Conservation (phyloP, 2,888 invertebrate genomes). For the Sisyra nigra region DNA sequence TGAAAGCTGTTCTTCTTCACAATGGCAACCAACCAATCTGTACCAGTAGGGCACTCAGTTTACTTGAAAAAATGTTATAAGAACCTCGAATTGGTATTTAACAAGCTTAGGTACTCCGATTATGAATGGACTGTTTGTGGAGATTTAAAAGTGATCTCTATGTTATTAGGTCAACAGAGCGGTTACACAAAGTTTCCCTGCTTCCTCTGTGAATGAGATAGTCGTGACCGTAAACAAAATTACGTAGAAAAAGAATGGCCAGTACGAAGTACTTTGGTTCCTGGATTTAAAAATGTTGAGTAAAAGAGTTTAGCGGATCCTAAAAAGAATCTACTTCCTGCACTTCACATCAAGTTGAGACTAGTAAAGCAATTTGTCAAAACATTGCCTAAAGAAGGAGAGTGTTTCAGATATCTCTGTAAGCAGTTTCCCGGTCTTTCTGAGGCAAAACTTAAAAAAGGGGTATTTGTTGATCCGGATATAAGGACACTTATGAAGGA, state of each 20-base stretch:
- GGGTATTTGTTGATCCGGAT: slow-evolving; percentile 6
- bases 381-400: slow-evolving; percentile 6
- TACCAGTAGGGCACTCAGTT: too few relatives aligned
- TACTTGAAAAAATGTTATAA: too few relatives aligned
- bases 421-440: slow-evolving; percentile 9
- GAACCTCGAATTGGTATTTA: too few relatives aligned
- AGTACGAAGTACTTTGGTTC: slow-evolving; percentile 8
- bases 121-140: slow-evolving; percentile 9
- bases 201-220: slow-evolving; percentile 17
- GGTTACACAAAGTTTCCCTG: slow-evolving; percentile 17
- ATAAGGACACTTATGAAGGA: slow-evolving; percentile 10
- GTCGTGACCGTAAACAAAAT: slow-evolving; percentile 15
- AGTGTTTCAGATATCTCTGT: slow-evolving; percentile 8
- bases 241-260: slow-evolving; percentile 14
- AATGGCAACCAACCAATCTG: too few relatives aligned
- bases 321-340: slow-evolving; percentile 4
- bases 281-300: slow-evolving; percentile 11
- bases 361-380: slow-evolving; percentile 8
- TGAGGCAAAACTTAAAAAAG: slow-evolving; percentile 10
- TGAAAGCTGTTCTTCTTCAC: too few relatives aligned
- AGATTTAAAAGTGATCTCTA: slow-evolving; percentile 14
- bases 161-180: slow-evolving; percentile 17
- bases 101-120: too few relatives aligned
- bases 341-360: slow-evolving; percentile 8
- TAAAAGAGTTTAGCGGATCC: slow-evolving; percentile 9